Base-by-base conservation (phyloP, 2,888 invertebrate genomes). In the Candidula unifasciata region DNA sequence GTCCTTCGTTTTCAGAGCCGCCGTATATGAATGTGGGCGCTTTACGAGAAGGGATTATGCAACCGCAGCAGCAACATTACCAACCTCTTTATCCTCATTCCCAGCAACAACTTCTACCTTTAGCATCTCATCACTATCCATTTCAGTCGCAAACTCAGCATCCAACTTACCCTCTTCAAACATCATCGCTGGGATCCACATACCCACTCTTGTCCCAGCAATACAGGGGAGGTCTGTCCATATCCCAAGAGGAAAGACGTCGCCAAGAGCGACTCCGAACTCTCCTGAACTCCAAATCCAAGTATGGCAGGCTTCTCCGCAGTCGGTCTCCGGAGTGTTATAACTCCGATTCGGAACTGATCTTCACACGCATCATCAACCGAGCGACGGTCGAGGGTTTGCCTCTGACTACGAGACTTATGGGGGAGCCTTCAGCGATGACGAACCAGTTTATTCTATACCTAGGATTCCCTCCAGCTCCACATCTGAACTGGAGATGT, bases 281-380 rank as follows among this genome's bases (percentile, higher is more conserved):
- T 82, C 90, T 92, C 87, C 87, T 92, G 79, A 91, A 91, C 85
- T 89, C 90, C 84, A 92, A 91, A 87, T 88, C 91, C 37, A 89
- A 89, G 87, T 91, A 91, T 83, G 90, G 90, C 44, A 90, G 91
- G 76, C 89, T 92, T 30, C 90, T 92, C 57, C 89, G 93, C 16
- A 95, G 97, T 88, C 96, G 92, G 57, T 93, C 93, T 35, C 93
- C 93, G 6, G 94, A 94, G 82, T 93, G 93, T 94, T 98, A 93
- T 94, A 98, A 98, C 37, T 98, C 98, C 79, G 98, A 98, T 93
- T 98, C 98, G 0, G 98, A 99, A 94, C 97, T 93, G 27, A 88
- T 92, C 27, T 91, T 90, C 85, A 90, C 90, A 35, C n/a, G n/a
- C 90, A 90, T 60, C 88, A 88, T n/a, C 89, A 89, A 24, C 89